These are phyloP conservation scores for Nesometra sesokonis DNA, from an alignment of 35 echinoderm and acorn worm species.

Conservation along the genomic window DNA sequence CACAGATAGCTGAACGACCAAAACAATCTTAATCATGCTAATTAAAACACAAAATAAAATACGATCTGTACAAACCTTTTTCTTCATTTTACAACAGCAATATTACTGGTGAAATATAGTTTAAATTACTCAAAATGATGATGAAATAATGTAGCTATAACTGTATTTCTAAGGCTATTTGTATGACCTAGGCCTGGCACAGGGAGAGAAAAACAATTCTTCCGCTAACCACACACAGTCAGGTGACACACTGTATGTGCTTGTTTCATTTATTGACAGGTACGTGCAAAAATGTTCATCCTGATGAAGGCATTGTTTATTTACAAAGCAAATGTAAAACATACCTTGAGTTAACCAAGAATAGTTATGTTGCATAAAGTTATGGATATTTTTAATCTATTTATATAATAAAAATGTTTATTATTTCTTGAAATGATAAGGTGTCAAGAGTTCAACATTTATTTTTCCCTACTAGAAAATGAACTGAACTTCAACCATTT, in stretches of 20 bases:
- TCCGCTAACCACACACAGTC: not conserved
- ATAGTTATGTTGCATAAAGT: too few relatives aligned
- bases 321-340: too few relatives aligned
- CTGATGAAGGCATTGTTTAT: too few relatives aligned
- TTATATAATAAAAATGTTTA: too few relatives aligned
- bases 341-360: too few relatives aligned
- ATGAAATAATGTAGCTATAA: not conserved
- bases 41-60: not conserved
- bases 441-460: too few relatives aligned
- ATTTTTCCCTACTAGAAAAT: not conserved
- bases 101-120: not conserved
- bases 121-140: not conserved
- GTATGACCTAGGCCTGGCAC: not conserved
- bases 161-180: not conserved
- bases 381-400: too few relatives aligned
- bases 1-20: too few relatives aligned
- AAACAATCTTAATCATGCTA: not conserved
- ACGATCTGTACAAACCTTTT: not conserved
- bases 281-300: too few relatives aligned
- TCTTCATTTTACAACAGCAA: not conserved
- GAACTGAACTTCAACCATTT: not conserved
- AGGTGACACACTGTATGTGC: not conserved
- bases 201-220: not conserved
- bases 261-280: not conserved
- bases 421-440: too few relatives aligned